A percentile compares a stretch with the other conserved stretches of the same genome.
Conservation (phyloP, 1,140 invertebrate genomes). For the Rhagoletis zephyria region DNA sequence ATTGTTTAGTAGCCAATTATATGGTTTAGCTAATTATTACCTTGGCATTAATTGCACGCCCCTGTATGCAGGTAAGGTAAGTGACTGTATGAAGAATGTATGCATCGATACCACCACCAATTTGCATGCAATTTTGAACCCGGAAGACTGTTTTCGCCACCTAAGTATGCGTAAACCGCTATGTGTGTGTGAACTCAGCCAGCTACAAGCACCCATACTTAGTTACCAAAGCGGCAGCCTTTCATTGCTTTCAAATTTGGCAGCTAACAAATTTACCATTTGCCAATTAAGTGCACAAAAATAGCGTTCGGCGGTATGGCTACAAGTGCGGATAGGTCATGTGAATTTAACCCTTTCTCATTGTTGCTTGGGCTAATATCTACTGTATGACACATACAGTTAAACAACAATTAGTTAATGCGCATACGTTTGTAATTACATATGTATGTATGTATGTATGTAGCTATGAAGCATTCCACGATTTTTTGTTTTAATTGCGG, state of each 20-base stretch:
- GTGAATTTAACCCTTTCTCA: background rate
- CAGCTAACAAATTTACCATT: background rate
- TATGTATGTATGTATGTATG: background rate
- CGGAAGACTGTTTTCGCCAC: constrained; percentile 1
- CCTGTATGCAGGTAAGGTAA: background rate
- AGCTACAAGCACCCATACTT: background rate
- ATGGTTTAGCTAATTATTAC: background rate
- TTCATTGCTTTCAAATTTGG: background rate
- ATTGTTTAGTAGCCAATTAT: too few relatives aligned
- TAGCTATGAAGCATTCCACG: background rate
- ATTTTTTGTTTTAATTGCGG: background rate
- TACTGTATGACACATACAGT: background rate
- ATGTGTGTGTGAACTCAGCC: background rate
- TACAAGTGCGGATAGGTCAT: background rate
- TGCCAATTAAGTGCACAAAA: background rate
- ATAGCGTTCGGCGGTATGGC: background rate
- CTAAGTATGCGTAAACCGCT: background rate
- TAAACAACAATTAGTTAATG: too few relatives aligned
- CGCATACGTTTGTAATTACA: background rate
- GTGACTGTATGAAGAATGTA: background rate
- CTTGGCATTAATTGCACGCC: constrained; percentile 23
- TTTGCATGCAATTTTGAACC: constrained; percentile 16
- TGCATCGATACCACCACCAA: background rate
- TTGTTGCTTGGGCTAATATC: background rate
- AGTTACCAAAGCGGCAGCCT: background rate